Evolutionary conservation across 2,888 invertebrate species (phyloP).

Genomic region (Norana najaformis): DNA sequence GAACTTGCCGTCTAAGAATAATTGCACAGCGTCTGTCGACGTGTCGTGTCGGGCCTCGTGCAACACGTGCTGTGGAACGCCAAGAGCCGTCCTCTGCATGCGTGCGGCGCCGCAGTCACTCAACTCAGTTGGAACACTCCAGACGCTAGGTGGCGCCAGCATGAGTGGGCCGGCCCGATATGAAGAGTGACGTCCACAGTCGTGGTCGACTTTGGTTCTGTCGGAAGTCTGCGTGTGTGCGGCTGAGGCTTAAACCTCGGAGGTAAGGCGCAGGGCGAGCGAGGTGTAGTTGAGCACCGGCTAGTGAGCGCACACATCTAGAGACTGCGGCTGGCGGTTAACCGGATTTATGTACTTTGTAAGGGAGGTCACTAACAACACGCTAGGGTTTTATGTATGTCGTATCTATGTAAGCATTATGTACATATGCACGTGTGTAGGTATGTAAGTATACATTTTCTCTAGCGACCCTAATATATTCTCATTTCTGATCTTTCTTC

Average conservation of each 20-base stretch:
- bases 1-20: background rate
- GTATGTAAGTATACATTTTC: too few relatives aligned
- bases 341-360: background rate
- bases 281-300: background rate
- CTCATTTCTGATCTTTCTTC: too few relatives aligned
- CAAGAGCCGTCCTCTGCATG: background rate
- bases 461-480: too few relatives aligned
- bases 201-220: background rate
- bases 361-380: background rate
- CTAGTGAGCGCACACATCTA: background rate
- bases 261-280: background rate
- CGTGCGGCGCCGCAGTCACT: background rate
- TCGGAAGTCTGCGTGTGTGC: background rate
- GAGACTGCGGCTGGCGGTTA: background rate
- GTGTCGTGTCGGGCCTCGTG: background rate
- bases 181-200: background rate
- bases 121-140: background rate
- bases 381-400: background rate
- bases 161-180: background rate
- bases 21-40: background rate
- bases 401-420: background rate
- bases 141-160: background rate
- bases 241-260: background rate
- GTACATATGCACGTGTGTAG: too few relatives aligned
- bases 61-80: background rate